phyloP scores from a whole-genome alignment of 2,888 invertebrate species.

The Andrena bucephala region DNA sequence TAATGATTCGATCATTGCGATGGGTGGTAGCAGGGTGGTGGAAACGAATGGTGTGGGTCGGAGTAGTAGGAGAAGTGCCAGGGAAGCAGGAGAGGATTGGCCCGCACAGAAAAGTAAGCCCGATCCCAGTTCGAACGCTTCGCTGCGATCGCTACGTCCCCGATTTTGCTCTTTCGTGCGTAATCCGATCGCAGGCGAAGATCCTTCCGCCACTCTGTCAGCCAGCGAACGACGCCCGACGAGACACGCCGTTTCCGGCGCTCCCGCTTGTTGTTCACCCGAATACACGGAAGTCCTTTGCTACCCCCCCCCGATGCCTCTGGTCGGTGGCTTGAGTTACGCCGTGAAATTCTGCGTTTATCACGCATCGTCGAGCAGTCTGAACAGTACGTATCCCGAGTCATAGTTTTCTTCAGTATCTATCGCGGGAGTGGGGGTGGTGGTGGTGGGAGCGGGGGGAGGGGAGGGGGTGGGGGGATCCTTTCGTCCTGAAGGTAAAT shows the following conservation, averaged over 20 bases:
- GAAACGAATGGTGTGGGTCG: constrained; percentile 75
- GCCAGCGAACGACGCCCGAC: constrained; percentile 5
- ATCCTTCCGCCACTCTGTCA: constrained; percentile 19
- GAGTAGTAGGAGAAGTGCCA: constrained; percentile 75
- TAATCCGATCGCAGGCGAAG: constrained; percentile 24
- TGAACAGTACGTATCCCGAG: constrained; percentile 67
- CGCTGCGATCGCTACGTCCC: constrained; percentile 66
- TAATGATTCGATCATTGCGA: constrained; percentile 76
- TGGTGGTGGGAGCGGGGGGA: no score
- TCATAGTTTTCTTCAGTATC: no score
- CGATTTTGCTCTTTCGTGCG: constrained; percentile 46
- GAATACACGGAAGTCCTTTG: constrained; percentile 36
- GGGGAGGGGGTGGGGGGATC: no score
- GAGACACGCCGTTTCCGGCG: constrained; percentile 41
- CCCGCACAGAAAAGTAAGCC: constrained; percentile 76
- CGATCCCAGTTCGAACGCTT: constrained; percentile 80
- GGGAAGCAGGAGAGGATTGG: constrained; percentile 74
- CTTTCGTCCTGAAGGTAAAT: no score
- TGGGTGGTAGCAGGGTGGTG: constrained; percentile 75
- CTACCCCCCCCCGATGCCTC: constrained; percentile 41
- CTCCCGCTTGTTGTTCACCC: constrained; percentile 18
- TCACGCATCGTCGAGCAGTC: constrained; percentile 41
- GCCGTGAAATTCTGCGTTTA: constrained; percentile 40
- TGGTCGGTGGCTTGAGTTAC: constrained; percentile 21
- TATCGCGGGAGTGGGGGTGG: no score